Evolutionary conservation across 2,888 invertebrate species (phyloP), one percentile per base, ranked within the genome.

Genomic region (Junonia oenone): DNA sequence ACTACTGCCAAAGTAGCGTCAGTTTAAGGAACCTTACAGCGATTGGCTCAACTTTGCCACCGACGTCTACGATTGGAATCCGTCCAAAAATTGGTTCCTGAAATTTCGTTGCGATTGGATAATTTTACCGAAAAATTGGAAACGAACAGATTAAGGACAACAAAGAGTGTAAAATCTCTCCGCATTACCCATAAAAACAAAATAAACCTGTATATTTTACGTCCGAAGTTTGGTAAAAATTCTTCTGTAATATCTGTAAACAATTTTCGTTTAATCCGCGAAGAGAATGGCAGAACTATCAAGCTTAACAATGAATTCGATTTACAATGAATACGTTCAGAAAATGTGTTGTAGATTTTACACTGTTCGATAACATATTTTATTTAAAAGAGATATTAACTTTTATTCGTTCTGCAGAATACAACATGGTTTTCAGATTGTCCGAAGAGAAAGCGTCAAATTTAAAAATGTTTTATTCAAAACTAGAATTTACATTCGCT

Each of bases 1-100:
- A 43, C 43, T 22, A 43, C 43, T 43, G n/a, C 43, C 43, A 6
- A 43, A 43, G 26, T 43, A n/a, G 26, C 43, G 43, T 26, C 26
- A 26, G 22, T 26, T 43, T 43, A 26, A 26, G 26, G 43, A 43
- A 43, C 8, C 26, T 43, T 43, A 43, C 26, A 43, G 43, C 22
- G 13, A 43, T 43, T 43, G 26, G 43, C 26, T 26, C 22, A 22
- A 43, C 26, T 43, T 43, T 43, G 13, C 13, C 13, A 43, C 26
- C 26, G 6, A 22, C 22, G 22, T 22, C 13, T 22, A 13, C 22
- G 2, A 43, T 43, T 43, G 43, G 26, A 43, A 43, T 13, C n/a
- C 43, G 17, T 43, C 43, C 43, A 43, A 43, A 37, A 40, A 40
- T 1, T 4, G 37, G 11, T 11, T 5, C 11, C 17, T 6, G 17